Percentiles rank a stretch among this genome's conserved stretches.
Conservation (phyloP, 2,888 invertebrate genomes). For the Limnephilus marmoratus region DNA sequence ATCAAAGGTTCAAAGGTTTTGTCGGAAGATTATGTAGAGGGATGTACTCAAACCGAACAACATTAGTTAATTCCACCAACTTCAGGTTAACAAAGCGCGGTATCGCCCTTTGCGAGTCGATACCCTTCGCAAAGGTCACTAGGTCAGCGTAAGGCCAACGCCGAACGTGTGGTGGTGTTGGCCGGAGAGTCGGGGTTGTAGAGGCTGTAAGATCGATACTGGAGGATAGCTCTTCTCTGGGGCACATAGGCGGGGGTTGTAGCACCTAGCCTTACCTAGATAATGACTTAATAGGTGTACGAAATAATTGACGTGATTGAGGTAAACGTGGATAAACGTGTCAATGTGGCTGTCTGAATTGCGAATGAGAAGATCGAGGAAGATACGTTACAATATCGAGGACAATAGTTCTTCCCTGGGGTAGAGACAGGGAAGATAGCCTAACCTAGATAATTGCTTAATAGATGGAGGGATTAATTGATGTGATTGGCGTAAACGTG, state of each 20-base stretch:
- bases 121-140: constrained; percentile 60
- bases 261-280: background rate
- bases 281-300: background rate
- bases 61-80: background rate
- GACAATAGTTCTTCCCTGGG: too few species aligned
- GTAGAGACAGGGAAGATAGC: too few species aligned
- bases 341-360: background rate
- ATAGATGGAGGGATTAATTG: background rate
- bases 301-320: background rate
- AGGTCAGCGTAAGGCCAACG: constrained; percentile 33
- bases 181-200: background rate
- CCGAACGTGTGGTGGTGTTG: background rate
- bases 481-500: too few species aligned
- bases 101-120: constrained; percentile 65
- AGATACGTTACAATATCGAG: too few species aligned
- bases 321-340: background rate
- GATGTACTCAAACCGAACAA: background rate
- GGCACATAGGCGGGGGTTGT: background rate
- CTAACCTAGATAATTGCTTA: background rate
- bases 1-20: background rate
- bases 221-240: constrained; percentile 3
- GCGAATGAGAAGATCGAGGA: background rate
- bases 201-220: constrained; percentile 47
- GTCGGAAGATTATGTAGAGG: background rate
- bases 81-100: background rate